Conservation (phyloP, 2,888 invertebrate genomes). For the Agriopis leucophaearia region DNA sequence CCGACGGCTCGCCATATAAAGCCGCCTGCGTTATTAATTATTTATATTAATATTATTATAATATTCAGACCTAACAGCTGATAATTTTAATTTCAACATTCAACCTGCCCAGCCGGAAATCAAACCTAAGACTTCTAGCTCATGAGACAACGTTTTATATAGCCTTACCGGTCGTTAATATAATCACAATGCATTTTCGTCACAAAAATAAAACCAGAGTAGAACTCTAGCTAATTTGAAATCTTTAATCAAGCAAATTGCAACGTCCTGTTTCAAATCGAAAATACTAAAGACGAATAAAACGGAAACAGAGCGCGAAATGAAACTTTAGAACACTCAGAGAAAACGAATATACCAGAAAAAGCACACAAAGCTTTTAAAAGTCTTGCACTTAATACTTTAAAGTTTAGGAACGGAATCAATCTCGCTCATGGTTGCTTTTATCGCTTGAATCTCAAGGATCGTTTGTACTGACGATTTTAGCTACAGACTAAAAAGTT, state of each 20-base stretch:
- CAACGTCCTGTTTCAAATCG: slow-evolving; percentile 2
- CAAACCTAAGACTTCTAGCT: too few species aligned
- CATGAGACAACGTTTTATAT: too few species aligned
- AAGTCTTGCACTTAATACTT: slow-evolving; percentile 29
- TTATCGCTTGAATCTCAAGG: slow-evolving; percentile 35
- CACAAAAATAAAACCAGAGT: too few species aligned
- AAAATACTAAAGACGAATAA: slow-evolving; percentile 26
- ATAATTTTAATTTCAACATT: too few species aligned
- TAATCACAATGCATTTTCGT: too few species aligned
- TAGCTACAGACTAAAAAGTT: not conserved
- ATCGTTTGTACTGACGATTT: slow-evolving; percentile 18
- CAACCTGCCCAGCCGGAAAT: too few species aligned
- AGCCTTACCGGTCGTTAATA: too few species aligned
- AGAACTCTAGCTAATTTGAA: not conserved
- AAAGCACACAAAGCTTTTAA: slow-evolving; percentile 32
- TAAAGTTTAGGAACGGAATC: slow-evolving; percentile 41
- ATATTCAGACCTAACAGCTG: too few species aligned
- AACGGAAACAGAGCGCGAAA: slow-evolving; percentile 23
- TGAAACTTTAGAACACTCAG: slow-evolving; percentile 17
- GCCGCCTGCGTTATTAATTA: too few species aligned
- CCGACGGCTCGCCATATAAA: too few species aligned
- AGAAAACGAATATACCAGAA: slow-evolving; percentile 26
- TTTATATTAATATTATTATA: too few species aligned
- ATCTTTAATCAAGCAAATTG: slow-evolving; percentile 19
- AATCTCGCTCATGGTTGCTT: slow-evolving; percentile 39